Percentiles rank a stretch among this genome's conserved stretches.
Evolutionary conservation across 2,113 vertebrate genomes (phyloP).

Genomic region (Bos indicus): DNA sequence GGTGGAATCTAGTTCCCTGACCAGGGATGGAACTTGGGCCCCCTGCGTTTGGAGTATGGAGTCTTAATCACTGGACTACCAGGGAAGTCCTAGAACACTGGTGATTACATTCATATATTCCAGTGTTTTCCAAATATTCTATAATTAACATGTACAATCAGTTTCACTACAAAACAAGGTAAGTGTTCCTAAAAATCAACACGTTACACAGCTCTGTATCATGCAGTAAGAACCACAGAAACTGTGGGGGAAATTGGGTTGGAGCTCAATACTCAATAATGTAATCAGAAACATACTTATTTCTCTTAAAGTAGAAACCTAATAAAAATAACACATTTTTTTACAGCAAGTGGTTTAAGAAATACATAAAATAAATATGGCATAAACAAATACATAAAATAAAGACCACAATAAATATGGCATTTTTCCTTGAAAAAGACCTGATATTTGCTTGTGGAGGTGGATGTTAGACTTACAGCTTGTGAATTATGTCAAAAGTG

Average conservation of each 20-base stretch:
- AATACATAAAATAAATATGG: background rate
- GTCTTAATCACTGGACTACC: background rate
- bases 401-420: background rate
- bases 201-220: background rate
- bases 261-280: background rate
- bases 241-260: background rate
- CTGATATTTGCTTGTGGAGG: background rate
- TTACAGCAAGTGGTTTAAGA: background rate
- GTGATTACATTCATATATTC: background rate
- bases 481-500: background rate
- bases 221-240: background rate
- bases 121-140: background rate
- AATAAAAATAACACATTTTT: background rate
- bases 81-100: background rate
- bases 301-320: background rate
- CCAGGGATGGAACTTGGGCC: background rate
- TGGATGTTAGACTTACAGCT: background rate
- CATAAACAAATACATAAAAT: background rate
- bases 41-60: fast-evolving
- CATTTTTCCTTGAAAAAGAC: background rate
- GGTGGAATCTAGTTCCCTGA: background rate
- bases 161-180: background rate
- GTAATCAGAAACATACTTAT: background rate
- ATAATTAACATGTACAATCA: background rate
- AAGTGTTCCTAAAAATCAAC: background rate